phyloP scores from a whole-genome alignment of 2,113 vertebrate genomes.

The Saccopteryx leptura region DNA sequence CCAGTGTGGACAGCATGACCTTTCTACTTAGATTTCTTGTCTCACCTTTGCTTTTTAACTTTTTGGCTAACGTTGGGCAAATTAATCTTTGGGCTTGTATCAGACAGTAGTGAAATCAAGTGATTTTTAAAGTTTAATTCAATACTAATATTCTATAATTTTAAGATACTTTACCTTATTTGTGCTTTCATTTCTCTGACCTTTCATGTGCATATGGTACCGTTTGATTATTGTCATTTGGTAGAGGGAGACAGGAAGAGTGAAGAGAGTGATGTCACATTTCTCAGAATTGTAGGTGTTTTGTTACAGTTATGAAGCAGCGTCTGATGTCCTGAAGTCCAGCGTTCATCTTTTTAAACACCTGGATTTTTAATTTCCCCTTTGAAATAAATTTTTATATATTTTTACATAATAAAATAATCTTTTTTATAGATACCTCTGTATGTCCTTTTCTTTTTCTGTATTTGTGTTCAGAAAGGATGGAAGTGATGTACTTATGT shows the following conservation, averaged over 20 bases:
- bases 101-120: neutral
- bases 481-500: neutral
- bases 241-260: neutral
- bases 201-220: neutral
- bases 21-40: neutral
- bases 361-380: constrained; percentile 45
- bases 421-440: neutral
- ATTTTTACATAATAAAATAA: constrained; percentile 5
- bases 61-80: neutral
- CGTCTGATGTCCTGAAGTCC: neutral
- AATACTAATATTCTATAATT: neutral
- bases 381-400: constrained; percentile 14
- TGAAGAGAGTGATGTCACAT: neutral
- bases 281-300: neutral
- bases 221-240: neutral
- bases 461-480: constrained; percentile 3
- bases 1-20: neutral
- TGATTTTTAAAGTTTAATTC: constrained; percentile 13
- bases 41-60: neutral
- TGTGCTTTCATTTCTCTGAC: constrained; percentile 30
- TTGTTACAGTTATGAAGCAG: neutral
- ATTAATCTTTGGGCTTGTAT: neutral
- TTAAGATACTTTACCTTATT: neutral
- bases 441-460: neutral
- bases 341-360: neutral